A percentile compares a stretch with the other conserved stretches of the same genome.
These are phyloP conservation scores for Crotalus horridus DNA, from an alignment of 2,113 vertebrate species.

Conservation along the genomic window DNA sequence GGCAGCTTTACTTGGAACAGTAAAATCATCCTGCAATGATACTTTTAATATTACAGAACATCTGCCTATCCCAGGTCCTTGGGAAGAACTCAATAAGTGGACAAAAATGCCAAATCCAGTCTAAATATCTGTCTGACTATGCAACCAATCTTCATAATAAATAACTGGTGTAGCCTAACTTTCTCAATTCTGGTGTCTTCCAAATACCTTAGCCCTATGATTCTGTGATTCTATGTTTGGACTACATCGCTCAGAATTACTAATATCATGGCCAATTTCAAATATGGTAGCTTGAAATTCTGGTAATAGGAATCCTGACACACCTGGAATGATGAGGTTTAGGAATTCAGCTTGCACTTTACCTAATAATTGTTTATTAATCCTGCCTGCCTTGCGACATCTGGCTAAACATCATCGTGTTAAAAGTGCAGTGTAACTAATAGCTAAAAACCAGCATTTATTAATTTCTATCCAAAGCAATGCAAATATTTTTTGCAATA, in stretches of 20 bases:
- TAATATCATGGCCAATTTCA: background rate
- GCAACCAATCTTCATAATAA: background rate
- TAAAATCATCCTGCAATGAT: background rate
- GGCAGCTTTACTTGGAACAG: background rate
- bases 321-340: background rate
- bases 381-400: background rate
- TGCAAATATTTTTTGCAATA: background rate
- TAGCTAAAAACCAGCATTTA: background rate
- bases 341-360: background rate
- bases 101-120: background rate
- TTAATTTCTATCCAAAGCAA: background rate
- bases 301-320: background rate
- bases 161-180: background rate
- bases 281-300: background rate
- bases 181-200: background rate
- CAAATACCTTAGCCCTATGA: background rate
- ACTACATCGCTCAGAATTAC: background rate
- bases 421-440: background rate
- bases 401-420: background rate
- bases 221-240: background rate
- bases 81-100: background rate
- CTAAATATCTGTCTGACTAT: background rate
- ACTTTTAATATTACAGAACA: background rate
- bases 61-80: background rate
- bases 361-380: background rate